phyloP scores from a whole-genome alignment of 2,113 vertebrate genomes.

The Felis catus region DNA sequence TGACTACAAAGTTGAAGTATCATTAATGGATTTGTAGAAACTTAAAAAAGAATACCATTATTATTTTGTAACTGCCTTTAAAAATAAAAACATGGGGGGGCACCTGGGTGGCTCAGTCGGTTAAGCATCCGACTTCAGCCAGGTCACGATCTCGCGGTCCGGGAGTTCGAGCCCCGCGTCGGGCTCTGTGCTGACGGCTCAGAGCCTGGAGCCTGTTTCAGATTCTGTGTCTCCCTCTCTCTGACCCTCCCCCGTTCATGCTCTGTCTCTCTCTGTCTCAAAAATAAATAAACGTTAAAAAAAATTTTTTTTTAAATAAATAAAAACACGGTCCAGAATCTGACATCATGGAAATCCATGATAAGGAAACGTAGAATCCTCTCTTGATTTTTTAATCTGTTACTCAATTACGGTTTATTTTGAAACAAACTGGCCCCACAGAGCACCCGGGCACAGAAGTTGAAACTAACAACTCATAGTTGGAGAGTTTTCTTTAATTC shows the following conservation, averaged over 20 bases:
- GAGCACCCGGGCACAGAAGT: neutral
- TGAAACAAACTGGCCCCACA: conserved; percentile 27
- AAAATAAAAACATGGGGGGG: conserved; percentile 1
- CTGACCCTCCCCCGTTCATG: too few relatives aligned
- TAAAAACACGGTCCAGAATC: neutral
- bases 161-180: too few relatives aligned
- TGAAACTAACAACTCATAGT: neutral
- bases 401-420: neutral
- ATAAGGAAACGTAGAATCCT: neutral
- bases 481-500: conserved; percentile 40
- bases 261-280: too few relatives aligned
- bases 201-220: too few relatives aligned
- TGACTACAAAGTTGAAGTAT: neutral
- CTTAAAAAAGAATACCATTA: neutral
- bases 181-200: too few relatives aligned
- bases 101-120: too few relatives aligned
- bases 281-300: too few relatives aligned
- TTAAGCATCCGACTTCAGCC: too few relatives aligned
- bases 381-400: conserved; percentile 22
- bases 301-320: neutral
- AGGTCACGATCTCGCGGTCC: too few relatives aligned
- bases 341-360: neutral
- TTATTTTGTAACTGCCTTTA: neutral
- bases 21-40: neutral
- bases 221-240: too few relatives aligned